Evolutionary conservation across 2,113 vertebrate species (phyloP), one percentile per base, ranked within the genome.

Genomic region (Spermophilus dauricus): DNA sequence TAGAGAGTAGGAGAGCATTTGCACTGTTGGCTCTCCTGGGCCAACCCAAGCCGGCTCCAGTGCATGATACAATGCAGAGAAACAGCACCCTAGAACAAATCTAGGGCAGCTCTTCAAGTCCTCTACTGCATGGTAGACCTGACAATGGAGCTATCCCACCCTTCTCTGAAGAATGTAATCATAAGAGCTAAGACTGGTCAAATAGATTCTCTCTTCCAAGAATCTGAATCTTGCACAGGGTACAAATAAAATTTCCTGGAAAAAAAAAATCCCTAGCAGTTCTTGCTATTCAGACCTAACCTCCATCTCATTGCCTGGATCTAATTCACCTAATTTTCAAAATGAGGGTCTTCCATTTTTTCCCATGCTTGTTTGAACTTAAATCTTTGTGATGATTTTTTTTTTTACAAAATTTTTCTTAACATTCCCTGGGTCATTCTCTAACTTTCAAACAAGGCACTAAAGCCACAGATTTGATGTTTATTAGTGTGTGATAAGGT

Each of bases 1-100:
- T 4, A 14, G 0, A 1, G 9, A 26, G 4, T 30, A 37, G 26
- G 7, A 58, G 61, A 90, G 17, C 39, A 8, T 4, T 48, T 18
- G 17, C 13, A 80, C 8, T 24, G 18, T 42, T 45, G 34, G 13
- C 32, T 80, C 9, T 65, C 51, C 3, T 37, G 28, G 86, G 26
- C 48, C 53, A 77, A 14, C 1, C 4, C 1, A 78, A 81, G 20
- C 22, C 86, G 28, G 9, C 45, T 89, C 56, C 39, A 78, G 18
- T 11, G 22, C 4, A 16, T 39, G 5, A 51, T 0, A 42, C 11
- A 34, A 18, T 13, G 2, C 4, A 75, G 45, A 61, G 22, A 39
- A 61, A 42, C 39, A 42, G 39, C 39, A 42, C 39, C 39, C 39
- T 42, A 42, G 39, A 42, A 42, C 39, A 42, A 42, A 42, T 42